Percentiles rank a stretch among this genome's conserved stretches.
Conservation (phyloP, 2,888 invertebrate species). For the Cephus runcator region DNA sequence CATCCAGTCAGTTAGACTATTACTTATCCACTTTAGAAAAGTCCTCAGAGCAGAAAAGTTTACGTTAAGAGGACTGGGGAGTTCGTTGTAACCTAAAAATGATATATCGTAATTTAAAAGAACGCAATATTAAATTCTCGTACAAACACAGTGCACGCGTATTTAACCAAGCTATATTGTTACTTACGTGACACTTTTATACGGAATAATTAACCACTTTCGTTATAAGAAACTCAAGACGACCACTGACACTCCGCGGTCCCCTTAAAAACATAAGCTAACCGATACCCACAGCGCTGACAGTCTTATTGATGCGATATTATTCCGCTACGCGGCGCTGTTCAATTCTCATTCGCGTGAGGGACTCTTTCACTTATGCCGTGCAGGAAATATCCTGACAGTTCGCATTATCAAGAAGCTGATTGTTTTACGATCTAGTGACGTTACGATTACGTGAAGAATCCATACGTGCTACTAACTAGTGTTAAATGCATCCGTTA, state of each 20-base stretch:
- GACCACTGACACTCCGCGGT: neutral
- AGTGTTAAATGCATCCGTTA: neutral
- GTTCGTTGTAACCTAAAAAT: neutral
- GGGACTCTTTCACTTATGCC: neutral
- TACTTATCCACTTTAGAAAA: neutral
- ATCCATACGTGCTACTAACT: neutral
- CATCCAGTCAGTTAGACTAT: neutral
- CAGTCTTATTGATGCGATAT: neutral
- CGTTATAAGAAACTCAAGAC: neutral
- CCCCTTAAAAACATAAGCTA: neutral
- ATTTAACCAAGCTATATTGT: neutral
- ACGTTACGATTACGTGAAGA: neutral
- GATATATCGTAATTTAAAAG: neutral
- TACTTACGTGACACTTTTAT: neutral
- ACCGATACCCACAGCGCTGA: neutral
- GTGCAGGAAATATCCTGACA: neutral
- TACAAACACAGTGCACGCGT: neutral
- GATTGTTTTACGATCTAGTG: neutral
- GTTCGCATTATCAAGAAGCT: neutral
- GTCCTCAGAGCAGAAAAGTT: neutral
- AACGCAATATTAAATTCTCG: neutral
- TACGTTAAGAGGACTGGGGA: neutral
- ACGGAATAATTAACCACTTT: neutral
- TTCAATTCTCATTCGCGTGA: neutral
- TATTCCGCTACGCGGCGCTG: neutral